These are phyloP conservation scores for Myopa testacea DNA, from an alignment of 2,888 invertebrate genomes.

Conservation along the genomic window DNA sequence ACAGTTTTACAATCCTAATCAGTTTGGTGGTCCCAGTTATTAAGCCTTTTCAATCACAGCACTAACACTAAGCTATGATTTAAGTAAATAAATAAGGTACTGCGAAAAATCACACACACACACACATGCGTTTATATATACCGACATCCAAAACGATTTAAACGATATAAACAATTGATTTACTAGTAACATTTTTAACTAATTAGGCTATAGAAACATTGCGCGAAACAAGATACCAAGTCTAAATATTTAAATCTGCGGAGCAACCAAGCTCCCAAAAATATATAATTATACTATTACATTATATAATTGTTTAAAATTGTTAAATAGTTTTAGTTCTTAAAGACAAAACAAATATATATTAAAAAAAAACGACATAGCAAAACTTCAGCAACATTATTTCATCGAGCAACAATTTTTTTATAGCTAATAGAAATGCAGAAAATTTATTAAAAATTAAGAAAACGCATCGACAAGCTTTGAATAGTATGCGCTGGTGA, in stretches of 20 bases:
- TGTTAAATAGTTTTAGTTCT: conserved; percentile 50
- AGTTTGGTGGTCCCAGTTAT: conserved; percentile 47
- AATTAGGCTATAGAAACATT: conserved; percentile 24
- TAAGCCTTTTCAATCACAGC: conserved; percentile 19
- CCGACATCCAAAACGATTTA: conserved; percentile 3
- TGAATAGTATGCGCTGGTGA: background rate
- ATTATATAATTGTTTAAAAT: conserved; percentile 44
- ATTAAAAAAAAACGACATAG: conserved; percentile 27
- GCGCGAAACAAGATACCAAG: conserved; percentile 30
- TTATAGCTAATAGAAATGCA: conserved; percentile 11
- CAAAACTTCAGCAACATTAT: conserved; percentile 22
- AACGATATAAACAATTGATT: conserved; percentile 16
- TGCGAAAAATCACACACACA: conserved; percentile 3
- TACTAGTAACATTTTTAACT: conserved; percentile 7
- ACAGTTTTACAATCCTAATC: conserved; percentile 53
- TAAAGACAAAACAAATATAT: conserved; percentile 48
- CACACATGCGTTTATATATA: conserved; percentile 4
- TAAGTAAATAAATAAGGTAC: background rate
- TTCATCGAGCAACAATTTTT: conserved; percentile 21
- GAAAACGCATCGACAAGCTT: background rate
- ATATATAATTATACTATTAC: conserved; percentile 39
- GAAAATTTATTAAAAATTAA: background rate
- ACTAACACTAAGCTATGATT: background rate
- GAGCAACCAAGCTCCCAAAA: conserved; percentile 26
- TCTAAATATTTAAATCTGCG: conserved; percentile 21